Percentiles rank a stretch among this genome's conserved stretches.
phyloP scores from a whole-genome alignment of 1,140 invertebrate genomes.

The Lucilia cuprina region DNA sequence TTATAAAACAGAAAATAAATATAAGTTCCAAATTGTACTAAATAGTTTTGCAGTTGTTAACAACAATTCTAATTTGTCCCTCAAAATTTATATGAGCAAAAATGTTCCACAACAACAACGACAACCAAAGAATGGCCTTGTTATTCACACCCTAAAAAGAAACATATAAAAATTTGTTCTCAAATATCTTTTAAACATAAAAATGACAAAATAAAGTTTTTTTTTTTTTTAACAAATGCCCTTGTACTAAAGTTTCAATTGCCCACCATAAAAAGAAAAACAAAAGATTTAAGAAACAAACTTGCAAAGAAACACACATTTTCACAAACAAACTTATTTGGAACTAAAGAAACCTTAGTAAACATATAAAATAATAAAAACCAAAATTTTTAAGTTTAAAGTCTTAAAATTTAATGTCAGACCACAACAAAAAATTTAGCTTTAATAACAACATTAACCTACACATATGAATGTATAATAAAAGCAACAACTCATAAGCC shows the following conservation, averaged over 20 bases:
- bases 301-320: neutral
- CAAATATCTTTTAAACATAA: neutral
- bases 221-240: neutral
- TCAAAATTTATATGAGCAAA: neutral
- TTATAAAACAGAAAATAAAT: too few relatives aligned
- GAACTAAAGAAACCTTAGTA: neutral
- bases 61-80: neutral
- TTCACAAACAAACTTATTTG: too few relatives aligned
- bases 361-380: neutral
- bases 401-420: conserved; percentile 1
- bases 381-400: neutral
- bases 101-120: too few relatives aligned
- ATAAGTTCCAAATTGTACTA: neutral
- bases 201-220: neutral
- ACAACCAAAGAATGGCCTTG: too few relatives aligned
- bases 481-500: too few relatives aligned
- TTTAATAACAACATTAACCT: neutral
- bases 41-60: neutral
- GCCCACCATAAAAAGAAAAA: neutral
- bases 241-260: neutral
- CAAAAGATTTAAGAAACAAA: conserved; percentile 7
- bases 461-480: too few relatives aligned
- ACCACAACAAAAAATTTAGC: neutral
- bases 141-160: neutral
- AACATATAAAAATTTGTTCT: neutral